Base-by-base conservation (phyloP, 2,797 vertebrate genomes). In the Urocyon cinereoargenteus region DNA sequence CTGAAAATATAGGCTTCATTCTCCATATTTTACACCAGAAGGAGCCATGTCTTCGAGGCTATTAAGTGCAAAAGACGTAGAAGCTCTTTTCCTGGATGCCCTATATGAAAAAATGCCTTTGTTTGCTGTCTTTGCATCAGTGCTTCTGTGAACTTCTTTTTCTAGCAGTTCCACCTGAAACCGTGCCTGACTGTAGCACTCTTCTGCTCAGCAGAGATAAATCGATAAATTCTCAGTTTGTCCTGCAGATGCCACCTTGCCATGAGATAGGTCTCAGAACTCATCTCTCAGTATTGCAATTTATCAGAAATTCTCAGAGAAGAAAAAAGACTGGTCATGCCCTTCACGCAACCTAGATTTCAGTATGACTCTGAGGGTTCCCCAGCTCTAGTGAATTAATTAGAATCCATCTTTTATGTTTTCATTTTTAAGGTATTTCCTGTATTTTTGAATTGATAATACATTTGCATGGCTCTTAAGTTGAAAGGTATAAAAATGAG, bases 211-310 rank as follows among this genome's bases (percentile, higher is more conserved):
- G 55, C 86, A 11, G 36, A 91, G 51, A 31, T 2, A 62, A 73
- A 40, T 1, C 0, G 0, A 83, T 8, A 40, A 11, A 59, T 92
- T 92, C 92, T 91, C 77, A 75, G 34, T 61, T 73, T 75, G 55
- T 70, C 92, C 97, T 70, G 92, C 66, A 94, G 96, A 64, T 68
- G 96, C 2, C 91, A 68, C 61, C 88, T 96, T 78, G 40, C 21
- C 61, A 26, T 8, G 15, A 81, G 40, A 3, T 9, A 36, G 31
- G 12, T 61, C 26, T 83, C 40, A 26, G 49, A 12, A 6, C 12
- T 88, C 55, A 22, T 22, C 49, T 61, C n/a, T 79, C 0, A 12
- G 4, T 49, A 15, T 6, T 22, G 18, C 1, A 18, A 15, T 19
- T 70, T 2, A 95, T 53, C 31, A 87, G 62, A 91, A 72, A 87